Evolutionary conservation across 2,888 invertebrate genomes (phyloP).

Genomic region (Drosophila dives): DNA sequence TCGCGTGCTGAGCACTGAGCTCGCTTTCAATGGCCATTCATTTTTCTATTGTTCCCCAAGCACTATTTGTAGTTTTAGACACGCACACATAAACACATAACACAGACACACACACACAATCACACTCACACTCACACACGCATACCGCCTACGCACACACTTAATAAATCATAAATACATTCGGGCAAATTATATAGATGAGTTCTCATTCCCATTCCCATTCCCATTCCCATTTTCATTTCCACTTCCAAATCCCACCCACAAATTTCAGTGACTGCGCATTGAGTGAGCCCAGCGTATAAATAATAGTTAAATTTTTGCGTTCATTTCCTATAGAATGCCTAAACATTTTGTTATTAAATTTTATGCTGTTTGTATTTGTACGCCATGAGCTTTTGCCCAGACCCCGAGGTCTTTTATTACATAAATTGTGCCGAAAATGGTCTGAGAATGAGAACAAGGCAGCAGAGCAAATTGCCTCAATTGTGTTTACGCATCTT

Average conservation of each 20-base stretch:
- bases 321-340: slow-evolving; percentile 27
- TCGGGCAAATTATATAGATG: slow-evolving; percentile 77
- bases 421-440: slow-evolving; percentile 41
- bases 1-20: slow-evolving; percentile 73
- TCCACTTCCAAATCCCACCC: slow-evolving; percentile 22
- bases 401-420: slow-evolving; percentile 46
- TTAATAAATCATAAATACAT: slow-evolving; percentile 80
- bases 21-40: slow-evolving; percentile 73
- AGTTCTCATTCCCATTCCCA: slow-evolving; percentile 42
- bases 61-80: slow-evolving; percentile 72
- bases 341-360: slow-evolving; percentile 76
- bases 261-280: slow-evolving; percentile 44
- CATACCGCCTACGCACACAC: slow-evolving; percentile 56
- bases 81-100: slow-evolving; percentile 47
- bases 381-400: slow-evolving; percentile 24
- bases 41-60: slow-evolving; percentile 71
- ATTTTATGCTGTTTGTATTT: slow-evolving; percentile 75
- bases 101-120: slow-evolving; percentile 22
- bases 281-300: slow-evolving; percentile 56
- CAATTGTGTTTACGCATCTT: slow-evolving; percentile 56
- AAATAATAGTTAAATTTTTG: slow-evolving; percentile 78
- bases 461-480: slow-evolving; percentile 56
- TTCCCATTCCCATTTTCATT: slow-evolving; percentile 11
- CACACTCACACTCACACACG: slow-evolving; percentile 34
- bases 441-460: slow-evolving; percentile 15